Evolutionary conservation across 2,888 invertebrate genomes (phyloP), one percentile per base, ranked within the genome.

Genomic region (Synanthedon myopaeformis): DNA sequence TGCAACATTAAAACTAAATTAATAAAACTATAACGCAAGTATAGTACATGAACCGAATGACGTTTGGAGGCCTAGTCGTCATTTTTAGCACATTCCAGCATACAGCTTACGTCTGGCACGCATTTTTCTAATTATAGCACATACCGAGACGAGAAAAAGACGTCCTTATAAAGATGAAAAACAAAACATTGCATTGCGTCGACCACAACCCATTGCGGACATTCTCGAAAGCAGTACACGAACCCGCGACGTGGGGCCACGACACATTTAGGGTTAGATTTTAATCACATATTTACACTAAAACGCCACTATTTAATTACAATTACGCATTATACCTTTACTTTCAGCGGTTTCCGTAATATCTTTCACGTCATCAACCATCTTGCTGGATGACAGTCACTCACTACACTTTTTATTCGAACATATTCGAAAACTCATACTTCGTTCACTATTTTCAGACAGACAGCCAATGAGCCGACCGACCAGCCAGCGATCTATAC

Each of bases 291-390:
- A 35, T 78, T 76, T 75, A 74, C 84, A 83, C 81, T 78, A 77
- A 71, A 83, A 81, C 79, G 67, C 67, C 81, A 83, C 83, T 70
- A 78, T 81, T 72, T 58, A 74, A 79, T 74, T 76, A 75, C 72
- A 79, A 82, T 79, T 79, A 70, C 82, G 82, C 82, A 71, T 23
- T 74, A 76, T 87, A 87, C 87, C 87, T 86, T 83, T 84, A 74
- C 79, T 83, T 81, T 87, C 87, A 79, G 85, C 84, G 80, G 82
- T 83, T 85, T 85, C 87, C 71, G 75, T 76, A 79, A 82, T 77
- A 79, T 86, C 79, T 81, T 77, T 82, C 84, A 83, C 86, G 82
- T 87, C 87, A 85, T 86, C 87, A 82, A 84, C 87, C 87, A 87
- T 87, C 79, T 87, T 87, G 87, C 84, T 80, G 72, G 80, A 81